phyloP scores from a whole-genome alignment of 2,797 vertebrate species.

The Labroides dimidiatus region DNA sequence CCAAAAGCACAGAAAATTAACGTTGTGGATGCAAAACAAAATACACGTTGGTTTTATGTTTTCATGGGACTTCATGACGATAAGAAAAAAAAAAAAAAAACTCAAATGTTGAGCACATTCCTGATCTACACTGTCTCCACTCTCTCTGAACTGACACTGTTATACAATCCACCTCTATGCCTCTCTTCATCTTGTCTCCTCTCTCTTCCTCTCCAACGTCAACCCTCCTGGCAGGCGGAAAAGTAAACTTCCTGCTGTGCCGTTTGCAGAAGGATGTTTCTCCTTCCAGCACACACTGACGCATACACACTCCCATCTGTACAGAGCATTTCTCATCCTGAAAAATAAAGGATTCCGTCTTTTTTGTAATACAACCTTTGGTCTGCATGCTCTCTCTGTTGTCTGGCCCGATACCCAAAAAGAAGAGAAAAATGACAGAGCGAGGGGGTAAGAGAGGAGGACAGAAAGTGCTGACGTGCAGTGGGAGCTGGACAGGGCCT shows the following conservation, averaged over 20 bases:
- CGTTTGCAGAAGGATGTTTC: slow-evolving; percentile 39
- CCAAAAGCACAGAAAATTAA: not conserved
- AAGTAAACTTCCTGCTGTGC: slow-evolving; percentile 44
- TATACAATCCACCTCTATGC: slow-evolving; percentile 29
- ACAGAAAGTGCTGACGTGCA: slow-evolving; percentile 77
- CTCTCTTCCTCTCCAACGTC: slow-evolving; percentile 49
- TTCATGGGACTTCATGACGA: slow-evolving; percentile 8
- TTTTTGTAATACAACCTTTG: slow-evolving; percentile 52
- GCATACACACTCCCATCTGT: slow-evolving; percentile 57
- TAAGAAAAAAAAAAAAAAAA: no score
- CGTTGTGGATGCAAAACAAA: no score
- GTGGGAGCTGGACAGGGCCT: slow-evolving; percentile 68
- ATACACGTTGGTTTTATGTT: slow-evolving; percentile 2
- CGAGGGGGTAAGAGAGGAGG: slow-evolving; percentile 45
- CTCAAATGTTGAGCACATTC: no score
- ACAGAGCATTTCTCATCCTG: slow-evolving; percentile 57
- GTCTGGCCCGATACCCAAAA: slow-evolving; percentile 50
- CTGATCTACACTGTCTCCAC: not conserved
- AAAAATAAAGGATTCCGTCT: slow-evolving; percentile 71
- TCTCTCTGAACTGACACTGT: slow-evolving; percentile 27
- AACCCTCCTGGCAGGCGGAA: slow-evolving; percentile 32
- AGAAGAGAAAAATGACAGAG: slow-evolving; percentile 72
- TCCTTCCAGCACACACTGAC: slow-evolving; percentile 57
- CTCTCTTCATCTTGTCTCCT: slow-evolving; percentile 44
- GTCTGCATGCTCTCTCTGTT: slow-evolving; percentile 43